phyloP scores from a whole-genome alignment of 2,113 vertebrate species.

The Gymnogyps californianus region DNA sequence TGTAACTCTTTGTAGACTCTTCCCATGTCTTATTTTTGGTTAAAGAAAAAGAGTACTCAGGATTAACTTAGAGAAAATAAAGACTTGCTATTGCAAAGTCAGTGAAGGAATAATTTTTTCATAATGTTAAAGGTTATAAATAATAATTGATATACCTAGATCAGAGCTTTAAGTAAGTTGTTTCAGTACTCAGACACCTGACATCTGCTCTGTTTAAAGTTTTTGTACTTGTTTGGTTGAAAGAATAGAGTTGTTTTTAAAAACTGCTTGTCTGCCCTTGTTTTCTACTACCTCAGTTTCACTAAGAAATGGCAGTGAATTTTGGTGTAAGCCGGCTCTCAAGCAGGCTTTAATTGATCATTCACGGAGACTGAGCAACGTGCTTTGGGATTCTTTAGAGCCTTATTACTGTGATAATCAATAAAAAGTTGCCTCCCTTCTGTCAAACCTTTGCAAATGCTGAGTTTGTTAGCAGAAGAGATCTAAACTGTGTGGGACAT shows the following conservation, averaged over 20 bases:
- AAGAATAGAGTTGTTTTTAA: neutral
- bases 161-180: neutral
- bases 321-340: neutral
- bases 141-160: neutral
- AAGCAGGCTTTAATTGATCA: neutral
- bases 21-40: neutral
- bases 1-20: neutral
- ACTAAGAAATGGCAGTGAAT: neutral
- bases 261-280: neutral
- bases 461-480: conserved; percentile 19
- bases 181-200: neutral
- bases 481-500: neutral
- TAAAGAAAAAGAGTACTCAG: neutral
- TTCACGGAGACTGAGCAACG: neutral
- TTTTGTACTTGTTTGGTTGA: neutral
- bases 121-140: neutral
- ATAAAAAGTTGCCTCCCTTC: conserved; percentile 27
- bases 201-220: neutral
- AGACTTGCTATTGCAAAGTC: neutral
- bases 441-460: conserved; percentile 14
- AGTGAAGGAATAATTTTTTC: neutral
- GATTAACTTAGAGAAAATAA: neutral
- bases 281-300: neutral
- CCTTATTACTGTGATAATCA: neutral
- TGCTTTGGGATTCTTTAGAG: neutral